Base-by-base conservation (phyloP, 1,140 invertebrate species). In the Saccostrea cuccullata region DNA sequence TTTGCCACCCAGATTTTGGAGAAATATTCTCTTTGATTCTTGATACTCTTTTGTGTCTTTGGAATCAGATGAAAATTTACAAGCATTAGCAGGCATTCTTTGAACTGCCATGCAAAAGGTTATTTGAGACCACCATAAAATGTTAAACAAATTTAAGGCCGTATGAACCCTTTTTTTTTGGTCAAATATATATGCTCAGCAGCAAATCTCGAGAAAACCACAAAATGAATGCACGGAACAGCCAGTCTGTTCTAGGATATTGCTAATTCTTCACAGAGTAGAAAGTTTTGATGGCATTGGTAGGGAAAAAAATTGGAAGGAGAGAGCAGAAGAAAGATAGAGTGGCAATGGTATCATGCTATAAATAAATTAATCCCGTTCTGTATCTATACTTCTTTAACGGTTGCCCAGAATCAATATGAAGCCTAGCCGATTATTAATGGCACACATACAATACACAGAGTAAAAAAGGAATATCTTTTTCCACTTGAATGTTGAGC, bases 371-470 rank as follows among this genome's bases (percentile, higher is more conserved):
- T 77, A 77, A 77, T 77, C 70, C 70, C 26, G 70, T 36, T 77
- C 70, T 77, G 70, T 77, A 77, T 77, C 70, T 77, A 77, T 36
- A 77, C 70, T 77, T 13, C 70, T 36, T 26, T 30, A 77, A 9
- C 26, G 5, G 47, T 73, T 77, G 26, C 70, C 30, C 70, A 77
- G 70, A 36, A 77, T 77, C 70, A 77, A 77, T 77, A 77, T 77
- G 70, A 30, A 26, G 70, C 70, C 70, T 13, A 77, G 70, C 70
- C 70, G 70, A 77, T 77, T 77, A 77, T 77, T 77, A 77, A 77
- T 77, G 70, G 70, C 70, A 77, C 70, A 77, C 70, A 77, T 77
- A 77, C 70, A 77, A 77, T 77, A 77, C 70, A 77, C 70, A 77
- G 70, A 13, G 70, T 47, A 47, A 47, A 77, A 77, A 77, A 77